A percentile compares a stretch with the other conserved stretches of the same genome.
Conservation (phyloP, 2,113 vertebrate genomes). For the Vombatus ursinus region DNA sequence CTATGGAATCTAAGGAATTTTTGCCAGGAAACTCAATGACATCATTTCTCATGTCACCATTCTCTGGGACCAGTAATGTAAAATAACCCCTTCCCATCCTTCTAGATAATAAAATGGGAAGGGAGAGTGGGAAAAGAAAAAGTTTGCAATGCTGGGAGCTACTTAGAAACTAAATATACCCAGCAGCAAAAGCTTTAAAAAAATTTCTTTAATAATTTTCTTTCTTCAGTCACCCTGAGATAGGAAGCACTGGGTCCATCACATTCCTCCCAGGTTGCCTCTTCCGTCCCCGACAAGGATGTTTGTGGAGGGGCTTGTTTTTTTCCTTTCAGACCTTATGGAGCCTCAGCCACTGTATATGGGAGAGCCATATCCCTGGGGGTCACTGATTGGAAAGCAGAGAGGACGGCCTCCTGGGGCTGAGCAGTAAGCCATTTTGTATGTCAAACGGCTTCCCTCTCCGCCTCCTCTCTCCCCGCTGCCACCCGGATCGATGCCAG, state of each 20-base stretch:
- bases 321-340: background rate
- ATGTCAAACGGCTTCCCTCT: constrained; percentile 37
- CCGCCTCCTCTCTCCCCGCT: background rate
- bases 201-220: background rate
- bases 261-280: background rate
- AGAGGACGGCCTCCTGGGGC: constrained; percentile 54
- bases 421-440: background rate
- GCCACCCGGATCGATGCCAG: constrained; percentile 62
- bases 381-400: constrained; percentile 25
- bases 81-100: background rate
- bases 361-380: accelerated
- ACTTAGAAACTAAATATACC: background rate
- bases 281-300: background rate
- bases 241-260: background rate
- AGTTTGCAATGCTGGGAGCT: no score
- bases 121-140: background rate
- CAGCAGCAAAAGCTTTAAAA: background rate
- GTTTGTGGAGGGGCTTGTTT: background rate
- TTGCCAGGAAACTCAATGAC: background rate
- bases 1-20: constrained; percentile 37
- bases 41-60: background rate
- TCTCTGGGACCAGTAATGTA: background rate
- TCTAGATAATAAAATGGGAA: background rate
- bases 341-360: background rate
- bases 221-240: background rate